Percentiles rank a stretch among this genome's conserved stretches.
These are phyloP conservation scores for Thaumetopoea pityocampa DNA, from an alignment of 1,140 invertebrate genomes.

Conservation along the genomic window DNA sequence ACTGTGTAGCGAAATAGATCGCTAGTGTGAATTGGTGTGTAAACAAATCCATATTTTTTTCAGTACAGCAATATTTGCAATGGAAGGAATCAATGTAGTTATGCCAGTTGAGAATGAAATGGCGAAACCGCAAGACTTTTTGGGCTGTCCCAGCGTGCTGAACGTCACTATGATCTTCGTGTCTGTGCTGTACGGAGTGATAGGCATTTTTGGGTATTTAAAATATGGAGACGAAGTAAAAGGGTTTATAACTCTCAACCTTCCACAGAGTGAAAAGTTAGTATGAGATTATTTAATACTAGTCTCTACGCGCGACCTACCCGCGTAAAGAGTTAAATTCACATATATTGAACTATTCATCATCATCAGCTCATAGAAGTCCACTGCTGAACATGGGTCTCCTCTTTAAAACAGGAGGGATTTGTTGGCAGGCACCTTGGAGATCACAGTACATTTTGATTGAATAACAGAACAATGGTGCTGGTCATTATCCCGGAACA, in stretches of 20 bases:
- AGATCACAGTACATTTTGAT: no score
- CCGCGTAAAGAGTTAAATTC: no score
- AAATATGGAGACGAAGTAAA: constrained; percentile 81
- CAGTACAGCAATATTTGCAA: constrained; percentile 85
- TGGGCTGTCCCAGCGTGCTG: constrained; percentile 87
- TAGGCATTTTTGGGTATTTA: constrained; percentile 90
- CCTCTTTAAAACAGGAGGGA: no score
- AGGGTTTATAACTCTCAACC: constrained; percentile 83
- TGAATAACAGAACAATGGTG: no score
- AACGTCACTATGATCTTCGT: constrained; percentile 88
- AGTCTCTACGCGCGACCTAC: no score
- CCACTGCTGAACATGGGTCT: no score
- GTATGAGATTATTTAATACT: no score
- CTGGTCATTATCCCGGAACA: no score
- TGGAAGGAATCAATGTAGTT: constrained; percentile 88
- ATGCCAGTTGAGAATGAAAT: constrained; percentile 93
- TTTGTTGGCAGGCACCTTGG: no score
- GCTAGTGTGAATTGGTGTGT: not conserved
- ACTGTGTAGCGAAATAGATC: no score
- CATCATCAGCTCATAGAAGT: no score
- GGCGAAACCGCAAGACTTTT: constrained; percentile 84
- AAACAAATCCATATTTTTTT: constrained; percentile 32
- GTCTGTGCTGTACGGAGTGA: constrained; percentile 81
- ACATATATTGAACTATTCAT: no score
- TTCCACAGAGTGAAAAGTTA: constrained; percentile 78